phyloP scores from a whole-genome alignment of 2,113 vertebrate genomes.

The Phalacrocorax aristotelis region DNA sequence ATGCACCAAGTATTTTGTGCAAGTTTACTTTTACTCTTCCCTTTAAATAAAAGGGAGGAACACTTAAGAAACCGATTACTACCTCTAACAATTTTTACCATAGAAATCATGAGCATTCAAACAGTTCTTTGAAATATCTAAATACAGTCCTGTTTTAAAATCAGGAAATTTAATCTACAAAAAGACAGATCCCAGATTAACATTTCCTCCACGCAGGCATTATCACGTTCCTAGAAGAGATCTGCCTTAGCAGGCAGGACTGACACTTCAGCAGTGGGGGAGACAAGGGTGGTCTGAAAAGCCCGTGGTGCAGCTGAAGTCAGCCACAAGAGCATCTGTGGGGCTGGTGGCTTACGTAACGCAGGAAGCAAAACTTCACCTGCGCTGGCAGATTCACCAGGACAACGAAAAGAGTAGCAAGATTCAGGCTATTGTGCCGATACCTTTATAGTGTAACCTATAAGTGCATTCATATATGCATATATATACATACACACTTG shows the following conservation, averaged over 20 bases:
- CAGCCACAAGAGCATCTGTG: background rate
- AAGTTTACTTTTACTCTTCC: background rate
- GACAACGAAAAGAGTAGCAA: background rate
- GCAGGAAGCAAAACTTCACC: background rate
- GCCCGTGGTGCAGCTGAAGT: background rate
- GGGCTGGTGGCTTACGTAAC: background rate
- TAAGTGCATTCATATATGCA: background rate
- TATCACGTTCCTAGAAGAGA: background rate
- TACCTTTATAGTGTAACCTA: no score
- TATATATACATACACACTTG: background rate
- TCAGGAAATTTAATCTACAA: background rate
- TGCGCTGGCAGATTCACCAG: accelerated
- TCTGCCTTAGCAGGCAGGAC: background rate
- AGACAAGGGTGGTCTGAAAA: background rate
- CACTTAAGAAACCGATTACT: background rate
- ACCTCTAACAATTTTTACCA: background rate
- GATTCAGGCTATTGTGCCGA: background rate
- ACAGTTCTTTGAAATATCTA: background rate
- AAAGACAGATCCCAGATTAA: background rate
- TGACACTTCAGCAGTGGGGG: background rate
- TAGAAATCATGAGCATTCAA: background rate
- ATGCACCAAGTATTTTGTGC: background rate
- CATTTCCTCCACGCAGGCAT: background rate
- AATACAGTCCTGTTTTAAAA: background rate
- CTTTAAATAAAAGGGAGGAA: background rate